These are phyloP conservation scores for Pristis pectinata DNA, from an alignment of 2,797 vertebrate genomes.

Conservation along the genomic window DNA sequence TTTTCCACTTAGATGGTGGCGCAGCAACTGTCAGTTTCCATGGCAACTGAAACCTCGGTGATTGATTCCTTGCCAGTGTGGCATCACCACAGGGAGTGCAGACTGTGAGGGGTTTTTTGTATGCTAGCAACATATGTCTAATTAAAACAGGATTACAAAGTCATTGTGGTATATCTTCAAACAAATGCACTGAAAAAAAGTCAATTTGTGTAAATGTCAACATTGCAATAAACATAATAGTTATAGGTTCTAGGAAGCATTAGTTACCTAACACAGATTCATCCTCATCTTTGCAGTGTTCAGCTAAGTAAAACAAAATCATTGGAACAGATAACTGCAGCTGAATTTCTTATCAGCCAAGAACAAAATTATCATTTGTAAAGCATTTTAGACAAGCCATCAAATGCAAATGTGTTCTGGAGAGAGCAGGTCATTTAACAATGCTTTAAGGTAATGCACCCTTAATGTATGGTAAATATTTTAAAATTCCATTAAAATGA, in stretches of 20 bases:
- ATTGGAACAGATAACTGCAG: conserved; percentile 31
- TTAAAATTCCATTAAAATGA: conserved; percentile 27
- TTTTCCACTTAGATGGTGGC: conserved; percentile 88
- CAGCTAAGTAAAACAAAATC: conserved; percentile 33
- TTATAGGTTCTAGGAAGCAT: conserved; percentile 30
- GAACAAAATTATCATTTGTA: conserved; percentile 22
- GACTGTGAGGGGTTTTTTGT: conserved; percentile 59
- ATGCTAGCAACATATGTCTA: conserved; percentile 79
- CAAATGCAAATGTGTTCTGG: background rate
- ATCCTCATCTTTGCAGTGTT: background rate
- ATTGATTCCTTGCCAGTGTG: conserved; percentile 94
- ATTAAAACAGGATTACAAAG: conserved; percentile 95
- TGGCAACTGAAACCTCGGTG: conserved; percentile 81
- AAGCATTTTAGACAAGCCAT: conserved; percentile 6
- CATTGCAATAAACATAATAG: conserved; percentile 61
- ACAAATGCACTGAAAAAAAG: conserved; percentile 70
- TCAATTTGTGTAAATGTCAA: conserved; percentile 83
- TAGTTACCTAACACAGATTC: background rate
- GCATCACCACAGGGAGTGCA: conserved; percentile 79
- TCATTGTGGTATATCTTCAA: conserved; percentile 75
- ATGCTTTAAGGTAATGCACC: background rate
- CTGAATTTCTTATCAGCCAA: conserved; percentile 31
- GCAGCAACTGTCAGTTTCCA: conserved; percentile 83
- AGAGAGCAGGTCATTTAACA: background rate
- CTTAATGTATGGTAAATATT: conserved; percentile 17